Conservation (phyloP, 2,888 invertebrate species). For the Zele albiditarsus region DNA sequence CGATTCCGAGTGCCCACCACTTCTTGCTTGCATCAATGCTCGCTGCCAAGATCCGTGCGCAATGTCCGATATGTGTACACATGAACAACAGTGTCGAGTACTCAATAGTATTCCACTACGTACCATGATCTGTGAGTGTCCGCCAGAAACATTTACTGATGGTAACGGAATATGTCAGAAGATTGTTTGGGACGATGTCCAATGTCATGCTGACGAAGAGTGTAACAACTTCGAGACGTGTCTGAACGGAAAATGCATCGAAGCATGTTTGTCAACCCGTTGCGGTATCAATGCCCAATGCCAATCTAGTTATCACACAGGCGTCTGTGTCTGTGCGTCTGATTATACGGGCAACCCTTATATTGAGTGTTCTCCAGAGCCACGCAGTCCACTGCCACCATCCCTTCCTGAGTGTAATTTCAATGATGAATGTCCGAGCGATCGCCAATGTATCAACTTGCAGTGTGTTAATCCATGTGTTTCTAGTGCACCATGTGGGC, state of each 20-base stretch:
- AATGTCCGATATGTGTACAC: conserved; percentile 81
- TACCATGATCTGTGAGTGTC: conserved; percentile 90
- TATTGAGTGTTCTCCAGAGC: conserved; percentile 79
- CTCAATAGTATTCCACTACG: conserved; percentile 86
- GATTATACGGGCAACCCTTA: conserved; percentile 87
- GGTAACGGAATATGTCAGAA: conserved; percentile 82
- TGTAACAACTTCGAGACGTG: conserved; percentile 85
- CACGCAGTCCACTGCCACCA: conserved; percentile 61
- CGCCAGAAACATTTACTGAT: conserved; percentile 85
- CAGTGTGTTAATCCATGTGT: conserved; percentile 86
- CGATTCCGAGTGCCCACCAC: conserved; percentile 85
- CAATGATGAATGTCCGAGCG: conserved; percentile 84
- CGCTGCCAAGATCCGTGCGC: conserved; percentile 86
- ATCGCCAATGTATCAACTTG: conserved; percentile 85
- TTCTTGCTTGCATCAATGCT: conserved; percentile 84
- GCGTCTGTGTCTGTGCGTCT: conserved; percentile 85
- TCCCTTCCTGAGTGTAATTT: conserved; percentile 81
- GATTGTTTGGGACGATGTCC: conserved; percentile 58
- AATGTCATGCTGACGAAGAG: conserved; percentile 84
- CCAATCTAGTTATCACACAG: conserved; percentile 82
- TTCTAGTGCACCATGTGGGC: conserved; percentile 81
- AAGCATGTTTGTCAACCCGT: conserved; percentile 84
- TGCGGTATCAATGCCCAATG: conserved; percentile 91
- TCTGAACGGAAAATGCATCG: conserved; percentile 83
- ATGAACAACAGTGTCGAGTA: conserved; percentile 86